Evolutionary conservation across 2,797 vertebrate genomes (phyloP).

Genomic region (Distichodus sexfasciatus): DNA sequence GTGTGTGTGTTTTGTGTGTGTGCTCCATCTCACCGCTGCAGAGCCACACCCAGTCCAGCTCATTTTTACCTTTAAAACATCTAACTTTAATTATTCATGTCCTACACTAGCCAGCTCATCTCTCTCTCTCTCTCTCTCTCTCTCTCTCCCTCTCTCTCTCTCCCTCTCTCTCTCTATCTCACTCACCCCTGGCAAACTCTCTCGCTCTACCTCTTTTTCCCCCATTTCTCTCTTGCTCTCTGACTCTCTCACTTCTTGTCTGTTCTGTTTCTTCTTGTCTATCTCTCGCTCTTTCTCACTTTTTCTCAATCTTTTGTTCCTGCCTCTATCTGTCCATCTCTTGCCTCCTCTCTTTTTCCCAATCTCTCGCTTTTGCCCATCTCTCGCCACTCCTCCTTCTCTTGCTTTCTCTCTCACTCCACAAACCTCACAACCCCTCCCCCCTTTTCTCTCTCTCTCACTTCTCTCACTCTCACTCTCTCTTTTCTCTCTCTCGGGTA

Average conservation of each 20-base stretch:
- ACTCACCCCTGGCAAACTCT: no score
- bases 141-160: background rate
- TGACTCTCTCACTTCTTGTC: background rate
- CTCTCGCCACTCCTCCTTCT: slow-evolving; percentile 31
- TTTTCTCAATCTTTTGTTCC: background rate
- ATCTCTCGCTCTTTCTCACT: no score
- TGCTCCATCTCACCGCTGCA: slow-evolving; percentile 7
- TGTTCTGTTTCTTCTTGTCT: no score
- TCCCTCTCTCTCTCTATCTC: background rate
- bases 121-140: slow-evolving; percentile 16
- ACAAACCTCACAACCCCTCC: no score
- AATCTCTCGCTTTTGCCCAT: background rate
- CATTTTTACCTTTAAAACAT: slow-evolving; percentile 50
- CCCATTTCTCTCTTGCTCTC: background rate
- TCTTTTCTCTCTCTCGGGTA: slow-evolving; percentile 1
- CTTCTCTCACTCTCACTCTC: background rate
- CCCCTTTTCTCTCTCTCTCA: background rate
- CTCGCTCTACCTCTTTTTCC: background rate
- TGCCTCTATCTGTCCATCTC: slow-evolving; percentile 16
- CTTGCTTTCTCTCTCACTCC: slow-evolving; percentile 10
- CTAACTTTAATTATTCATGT: slow-evolving; percentile 46
- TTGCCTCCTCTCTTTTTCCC: background rate
- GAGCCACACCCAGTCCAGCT: slow-evolving; percentile 16
- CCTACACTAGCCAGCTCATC: slow-evolving; percentile 29
- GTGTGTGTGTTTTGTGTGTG: slow-evolving; percentile 16